Evolutionary conservation across 2,113 vertebrate species (phyloP), one percentile per base, ranked within the genome.

Genomic region (Glaucomys volans): DNA sequence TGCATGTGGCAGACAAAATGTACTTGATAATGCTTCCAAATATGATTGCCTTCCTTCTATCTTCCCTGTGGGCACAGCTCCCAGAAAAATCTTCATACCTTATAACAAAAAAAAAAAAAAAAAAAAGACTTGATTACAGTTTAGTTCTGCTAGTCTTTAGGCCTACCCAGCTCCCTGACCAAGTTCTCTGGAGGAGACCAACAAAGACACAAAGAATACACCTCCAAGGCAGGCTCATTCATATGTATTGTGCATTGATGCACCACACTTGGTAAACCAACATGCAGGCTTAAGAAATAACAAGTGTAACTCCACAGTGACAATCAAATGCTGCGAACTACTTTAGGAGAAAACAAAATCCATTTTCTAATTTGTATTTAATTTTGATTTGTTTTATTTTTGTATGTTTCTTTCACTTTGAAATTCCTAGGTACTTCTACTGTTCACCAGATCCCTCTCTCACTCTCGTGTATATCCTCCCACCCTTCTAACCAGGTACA

Each of bases 21-120:
- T 86, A 75, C 69, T 83, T 91, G 40, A 93, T 75, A 83, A 95
- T 6, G 37, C 17, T 92, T 96, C 84, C 77, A 95, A 69, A 85
- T 84, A 77, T 40, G 69, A 92, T 90, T 97, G 95, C 84, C 40
- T 96, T 83, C 75, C 57, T 95, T 95, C 71, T 72, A 75, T 72
- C 76, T 91, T 95, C 77, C 86, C 40, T 44, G 8, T 80, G 75
- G 85, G 87, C 94, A 64, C 16, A 52, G 28, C 35, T 92, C 81
- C 87, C 81, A 87, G 94, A 75, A 92, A 93, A 94, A 81, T 91
- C 87, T 94, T 97, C 52, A 86, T 52, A 92, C 26, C 7, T 83
- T 79, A 95, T 87, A 91, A 91, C 18, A 54, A 54, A 6, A 54
- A 54, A 5, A 54, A 54, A 96, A 87, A 85, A 54, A 96, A 87